Conservation (phyloP, 2,113 vertebrate species). For the Tapirus terrestris region DNA sequence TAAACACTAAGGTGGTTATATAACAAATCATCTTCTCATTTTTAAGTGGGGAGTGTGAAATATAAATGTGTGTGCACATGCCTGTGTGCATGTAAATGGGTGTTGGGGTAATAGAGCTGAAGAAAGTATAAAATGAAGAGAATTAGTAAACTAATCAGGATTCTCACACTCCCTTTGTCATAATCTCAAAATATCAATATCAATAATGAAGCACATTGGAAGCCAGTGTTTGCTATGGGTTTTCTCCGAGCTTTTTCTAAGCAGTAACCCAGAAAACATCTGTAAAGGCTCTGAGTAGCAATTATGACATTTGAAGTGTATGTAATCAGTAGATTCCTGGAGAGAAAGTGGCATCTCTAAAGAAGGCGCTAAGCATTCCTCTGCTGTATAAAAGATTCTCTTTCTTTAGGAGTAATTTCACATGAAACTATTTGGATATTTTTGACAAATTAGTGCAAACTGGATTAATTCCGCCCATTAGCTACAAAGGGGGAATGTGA, state of each 20-base stretch:
- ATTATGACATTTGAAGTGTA: constrained; percentile 18
- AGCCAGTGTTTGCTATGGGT: neutral
- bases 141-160: neutral
- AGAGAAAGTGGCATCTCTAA: constrained; percentile 45
- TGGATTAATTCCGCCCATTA: constrained; percentile 48
- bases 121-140: neutral
- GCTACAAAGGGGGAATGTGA: neutral
- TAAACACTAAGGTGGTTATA: neutral
- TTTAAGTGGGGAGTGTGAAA: neutral
- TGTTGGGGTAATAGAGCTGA: neutral
- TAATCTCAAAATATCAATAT: neutral
- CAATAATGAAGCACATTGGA: neutral
- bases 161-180: neutral
- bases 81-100: neutral
- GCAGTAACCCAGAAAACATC: neutral
- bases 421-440: constrained; percentile 50
- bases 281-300: neutral
- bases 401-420: constrained; percentile 59
- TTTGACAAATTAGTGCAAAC: constrained; percentile 60
- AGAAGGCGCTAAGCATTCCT: constrained; percentile 16
- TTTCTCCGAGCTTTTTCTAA: constrained; percentile 9
- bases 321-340: constrained; percentile 39
- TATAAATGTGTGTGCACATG: neutral
- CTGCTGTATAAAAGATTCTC: constrained; percentile 31
- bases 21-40: neutral